A percentile compares a stretch with the other conserved stretches of the same genome.
These are phyloP conservation scores for Trichopoda pennipes DNA, from an alignment of 2,888 invertebrate species.

Conservation along the genomic window DNA sequence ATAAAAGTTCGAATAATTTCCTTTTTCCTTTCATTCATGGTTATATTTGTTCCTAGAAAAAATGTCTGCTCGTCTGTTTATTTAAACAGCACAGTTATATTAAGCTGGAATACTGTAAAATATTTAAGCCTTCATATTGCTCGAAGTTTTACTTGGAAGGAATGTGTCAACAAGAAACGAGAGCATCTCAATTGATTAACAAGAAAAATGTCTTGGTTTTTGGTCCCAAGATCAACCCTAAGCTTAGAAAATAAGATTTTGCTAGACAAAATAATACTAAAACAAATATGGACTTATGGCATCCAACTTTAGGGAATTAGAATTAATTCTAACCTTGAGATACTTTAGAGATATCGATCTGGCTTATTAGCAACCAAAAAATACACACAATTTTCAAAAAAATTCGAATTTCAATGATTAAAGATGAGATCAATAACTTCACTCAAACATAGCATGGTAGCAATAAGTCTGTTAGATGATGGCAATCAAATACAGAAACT, in stretches of 20 bases:
- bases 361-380: background rate
- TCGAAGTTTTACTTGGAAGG: too few relatives aligned
- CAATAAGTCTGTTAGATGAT: background rate
- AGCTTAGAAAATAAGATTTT: too few relatives aligned
- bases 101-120: conserved; percentile 2
- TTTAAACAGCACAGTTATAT: background rate
- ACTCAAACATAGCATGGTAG: background rate
- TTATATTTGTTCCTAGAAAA: background rate
- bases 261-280: too few relatives aligned
- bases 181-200: background rate
- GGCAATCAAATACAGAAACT: background rate
- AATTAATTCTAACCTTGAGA: too few relatives aligned
- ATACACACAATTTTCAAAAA: too few relatives aligned
- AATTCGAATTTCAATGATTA: too few relatives aligned
- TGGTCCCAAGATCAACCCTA: background rate
- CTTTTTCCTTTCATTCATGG: too few relatives aligned
- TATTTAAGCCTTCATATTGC: background rate
- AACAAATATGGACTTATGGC: too few relatives aligned
- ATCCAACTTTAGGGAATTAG: too few relatives aligned
- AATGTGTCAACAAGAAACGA: background rate
- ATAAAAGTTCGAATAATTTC: too few relatives aligned
- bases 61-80: background rate
- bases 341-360: background rate
- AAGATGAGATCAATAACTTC: background rate
- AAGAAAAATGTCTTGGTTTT: too few relatives aligned